Base-by-base conservation (phyloP, 2,797 vertebrate species). In the Pogoniulus pusillus region DNA sequence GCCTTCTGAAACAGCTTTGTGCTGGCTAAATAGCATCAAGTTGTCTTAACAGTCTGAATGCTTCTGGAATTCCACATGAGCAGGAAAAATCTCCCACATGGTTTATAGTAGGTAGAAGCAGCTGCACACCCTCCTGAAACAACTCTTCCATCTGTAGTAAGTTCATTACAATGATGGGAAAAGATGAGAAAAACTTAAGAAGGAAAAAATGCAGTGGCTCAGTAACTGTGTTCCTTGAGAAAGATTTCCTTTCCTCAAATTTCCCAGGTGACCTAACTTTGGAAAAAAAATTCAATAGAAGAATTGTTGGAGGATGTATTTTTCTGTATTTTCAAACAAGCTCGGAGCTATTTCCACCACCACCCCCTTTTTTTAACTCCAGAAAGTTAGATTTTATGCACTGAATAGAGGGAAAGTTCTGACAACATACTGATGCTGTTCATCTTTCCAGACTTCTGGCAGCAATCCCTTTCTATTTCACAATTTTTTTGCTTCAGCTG, bases 221-320 rank as follows among this genome's bases (percentile, higher is more conserved):
- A 60, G 29, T 62, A 73, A 73, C 47, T 10, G 27, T 22, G 8
- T 55, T 79, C 37, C 34, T 32, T 4, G 18, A 2, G 7, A 7
- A 82, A 64, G 10, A 41, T 18, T 18, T 58, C 72, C 17, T 45
- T n/a, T n/a, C 39, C 22, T 89, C 10, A 53, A 4, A 8, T 45
- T 64, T 66, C 23, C 29, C 22, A 68, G 10, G 30, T 68, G 32
- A n/a, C 51, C 77, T 39, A 41, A 62, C 9, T 91, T 82, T 16
- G 55, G 66, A 87, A 86, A 88, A 82, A 93, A 85, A 27, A 7
- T 16, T 41, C 24, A 73, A 16, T 54, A 45, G 49, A 84, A 74
- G 34, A 70, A 82, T 81, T 1, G 1, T 0, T 0, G 7, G 16
- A 75, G 3, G 75, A 86, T 5, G 6, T 41, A 19, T 78, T 88